Conservation (phyloP, 2,113 vertebrate genomes). For the Nothocercus julius region DNA sequence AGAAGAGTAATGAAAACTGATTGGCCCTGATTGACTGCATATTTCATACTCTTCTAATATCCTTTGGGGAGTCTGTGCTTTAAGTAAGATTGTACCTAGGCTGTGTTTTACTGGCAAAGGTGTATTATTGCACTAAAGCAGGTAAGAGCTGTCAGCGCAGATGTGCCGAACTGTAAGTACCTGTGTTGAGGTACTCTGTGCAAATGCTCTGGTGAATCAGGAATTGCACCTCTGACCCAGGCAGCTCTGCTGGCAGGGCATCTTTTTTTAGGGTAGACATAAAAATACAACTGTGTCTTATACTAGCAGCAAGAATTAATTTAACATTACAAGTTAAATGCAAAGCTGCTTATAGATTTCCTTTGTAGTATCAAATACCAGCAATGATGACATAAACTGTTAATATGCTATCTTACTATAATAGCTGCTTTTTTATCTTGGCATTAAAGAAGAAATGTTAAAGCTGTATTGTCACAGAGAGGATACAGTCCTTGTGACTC, state of each 20-base stretch:
- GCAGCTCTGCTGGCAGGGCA: not conserved
- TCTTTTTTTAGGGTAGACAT: not conserved
- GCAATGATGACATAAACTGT: not conserved
- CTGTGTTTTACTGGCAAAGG: too few relatives aligned
- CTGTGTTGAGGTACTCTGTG: not conserved
- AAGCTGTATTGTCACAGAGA: not conserved
- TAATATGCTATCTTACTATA: not conserved
- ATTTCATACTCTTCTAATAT: not conserved
- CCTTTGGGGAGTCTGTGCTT: not conserved
- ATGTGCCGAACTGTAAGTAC: not conserved
- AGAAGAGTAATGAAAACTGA: not conserved
- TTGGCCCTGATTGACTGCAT: rapidly evolving
- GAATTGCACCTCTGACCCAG: not conserved
- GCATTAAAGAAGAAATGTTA: not conserved
- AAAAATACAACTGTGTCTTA: not conserved
- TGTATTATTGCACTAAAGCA: not conserved
- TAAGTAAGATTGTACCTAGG: not conserved
- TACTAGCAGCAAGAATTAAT: not conserved
- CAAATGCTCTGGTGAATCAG: not conserved
- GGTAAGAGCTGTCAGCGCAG: not conserved
- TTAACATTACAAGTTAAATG: not conserved
- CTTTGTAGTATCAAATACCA: not conserved
- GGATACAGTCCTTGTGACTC: not conserved
- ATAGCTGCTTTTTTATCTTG: not conserved
- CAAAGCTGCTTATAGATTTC: not conserved